These are phyloP conservation scores for Cyanistes caeruleus DNA, from an alignment of 2,113 vertebrate genomes.

Conservation along the genomic window DNA sequence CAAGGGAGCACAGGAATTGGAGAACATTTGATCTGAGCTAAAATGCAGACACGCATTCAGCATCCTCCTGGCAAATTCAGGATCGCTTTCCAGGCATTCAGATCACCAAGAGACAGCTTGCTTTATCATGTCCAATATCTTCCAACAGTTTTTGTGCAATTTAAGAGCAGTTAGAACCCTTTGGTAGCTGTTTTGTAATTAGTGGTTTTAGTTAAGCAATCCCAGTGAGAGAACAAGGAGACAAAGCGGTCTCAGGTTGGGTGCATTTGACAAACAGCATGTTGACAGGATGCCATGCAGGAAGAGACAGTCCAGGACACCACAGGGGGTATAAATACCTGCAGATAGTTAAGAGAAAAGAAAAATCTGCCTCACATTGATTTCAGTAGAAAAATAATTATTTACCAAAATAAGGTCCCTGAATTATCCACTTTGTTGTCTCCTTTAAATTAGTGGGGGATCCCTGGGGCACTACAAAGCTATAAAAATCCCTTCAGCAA, in stretches of 20 bases:
- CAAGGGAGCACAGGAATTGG: fast-evolving
- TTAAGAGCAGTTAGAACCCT: background rate
- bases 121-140: background rate
- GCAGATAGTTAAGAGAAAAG: background rate
- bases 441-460: background rate
- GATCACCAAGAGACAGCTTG: background rate
- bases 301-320: background rate
- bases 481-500: background rate
- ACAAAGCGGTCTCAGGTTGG: background rate
- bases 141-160: background rate
- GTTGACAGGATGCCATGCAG: background rate
- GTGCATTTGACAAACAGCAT: background rate
- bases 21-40: background rate
- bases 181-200: background rate
- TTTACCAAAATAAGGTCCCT: background rate
- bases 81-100: background rate
- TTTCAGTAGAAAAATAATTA: background rate
- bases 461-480: background rate
- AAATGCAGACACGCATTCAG: fast-evolving
- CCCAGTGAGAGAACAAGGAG: background rate
- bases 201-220: background rate
- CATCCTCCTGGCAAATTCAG: background rate
- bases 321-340: background rate
- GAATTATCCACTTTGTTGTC: background rate
- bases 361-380: background rate